These are phyloP conservation scores for Thinocorus orbignyianus DNA, from an alignment of 2,113 vertebrate species.

Conservation along the genomic window DNA sequence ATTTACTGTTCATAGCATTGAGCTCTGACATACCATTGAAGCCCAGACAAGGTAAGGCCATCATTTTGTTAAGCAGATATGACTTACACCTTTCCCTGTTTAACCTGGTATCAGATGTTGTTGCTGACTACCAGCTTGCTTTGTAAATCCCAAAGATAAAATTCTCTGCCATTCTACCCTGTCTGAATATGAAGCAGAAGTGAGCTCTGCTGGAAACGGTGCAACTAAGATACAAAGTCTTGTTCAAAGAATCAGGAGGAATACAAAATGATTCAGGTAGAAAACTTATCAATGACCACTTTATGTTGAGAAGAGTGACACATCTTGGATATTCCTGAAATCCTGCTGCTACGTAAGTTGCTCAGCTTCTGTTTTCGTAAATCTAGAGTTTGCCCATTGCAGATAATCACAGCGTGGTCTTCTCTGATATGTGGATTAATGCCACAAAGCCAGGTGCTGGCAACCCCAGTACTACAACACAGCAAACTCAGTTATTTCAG, in stretches of 20 bases:
- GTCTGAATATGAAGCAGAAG: not conserved
- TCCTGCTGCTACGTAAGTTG: not conserved
- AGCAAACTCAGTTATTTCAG: not conserved
- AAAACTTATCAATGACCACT: not conserved
- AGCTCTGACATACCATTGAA: not conserved
- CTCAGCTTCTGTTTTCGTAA: not conserved
- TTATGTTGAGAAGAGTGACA: not conserved
- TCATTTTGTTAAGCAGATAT: not conserved
- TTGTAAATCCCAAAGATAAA: not conserved
- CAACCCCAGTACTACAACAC: not conserved
- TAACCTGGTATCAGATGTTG: not conserved
- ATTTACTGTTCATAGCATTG: not conserved
- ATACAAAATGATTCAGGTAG: not conserved
- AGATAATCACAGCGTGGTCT: not conserved
- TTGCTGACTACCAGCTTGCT: not conserved
- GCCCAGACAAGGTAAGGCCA: not conserved
- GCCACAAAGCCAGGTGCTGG: not conserved
- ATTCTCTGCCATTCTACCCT: not conserved
- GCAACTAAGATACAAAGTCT: not conserved
- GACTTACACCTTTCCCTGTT: not conserved
- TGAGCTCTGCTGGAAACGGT: not conserved
- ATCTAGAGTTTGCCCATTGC: not conserved
- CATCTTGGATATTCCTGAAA: not conserved
- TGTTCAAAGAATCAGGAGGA: not conserved
- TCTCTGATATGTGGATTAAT: not conserved